These are phyloP conservation scores for Carassius auratus DNA, from an alignment of 2,113 vertebrate species.

Conservation along the genomic window DNA sequence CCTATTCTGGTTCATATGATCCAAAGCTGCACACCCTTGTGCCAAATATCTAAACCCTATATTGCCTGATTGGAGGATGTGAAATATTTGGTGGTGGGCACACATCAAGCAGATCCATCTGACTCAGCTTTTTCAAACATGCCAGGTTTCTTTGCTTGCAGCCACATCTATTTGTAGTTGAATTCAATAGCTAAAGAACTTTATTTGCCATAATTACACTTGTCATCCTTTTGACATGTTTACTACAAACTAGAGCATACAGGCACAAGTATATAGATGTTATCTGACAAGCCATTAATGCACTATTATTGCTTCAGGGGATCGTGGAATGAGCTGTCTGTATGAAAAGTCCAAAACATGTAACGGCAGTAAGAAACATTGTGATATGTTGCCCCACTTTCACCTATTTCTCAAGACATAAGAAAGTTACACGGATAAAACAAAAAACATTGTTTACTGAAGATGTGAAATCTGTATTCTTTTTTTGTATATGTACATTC, in stretches of 20 bases:
- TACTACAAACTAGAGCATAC: not conserved
- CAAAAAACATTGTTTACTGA: not conserved
- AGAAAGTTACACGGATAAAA: not conserved
- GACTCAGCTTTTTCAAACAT: conserved; percentile 22
- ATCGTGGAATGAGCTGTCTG: not conserved
- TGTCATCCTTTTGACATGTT: not conserved
- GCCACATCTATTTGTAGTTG: not conserved
- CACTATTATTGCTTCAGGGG: not conserved
- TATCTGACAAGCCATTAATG: not conserved
- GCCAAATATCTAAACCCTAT: conserved; percentile 15
- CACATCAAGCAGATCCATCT: conserved; percentile 19
- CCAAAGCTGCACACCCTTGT: conserved; percentile 9
- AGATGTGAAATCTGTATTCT: not conserved
- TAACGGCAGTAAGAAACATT: not conserved
- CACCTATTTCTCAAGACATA: not conserved
- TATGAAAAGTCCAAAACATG: not conserved
- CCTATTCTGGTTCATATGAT: conserved; percentile 25
- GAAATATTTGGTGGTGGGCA: conserved; percentile 40
- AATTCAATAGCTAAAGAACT: not conserved
- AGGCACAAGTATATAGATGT: not conserved
- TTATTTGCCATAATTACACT: not conserved
- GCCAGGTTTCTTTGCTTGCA: not conserved
- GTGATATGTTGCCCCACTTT: not conserved
- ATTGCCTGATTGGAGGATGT: conserved; percentile 19
- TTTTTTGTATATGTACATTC: not conserved